phyloP scores from a whole-genome alignment of 2,797 vertebrate genomes.

The Natrix natrix region DNA sequence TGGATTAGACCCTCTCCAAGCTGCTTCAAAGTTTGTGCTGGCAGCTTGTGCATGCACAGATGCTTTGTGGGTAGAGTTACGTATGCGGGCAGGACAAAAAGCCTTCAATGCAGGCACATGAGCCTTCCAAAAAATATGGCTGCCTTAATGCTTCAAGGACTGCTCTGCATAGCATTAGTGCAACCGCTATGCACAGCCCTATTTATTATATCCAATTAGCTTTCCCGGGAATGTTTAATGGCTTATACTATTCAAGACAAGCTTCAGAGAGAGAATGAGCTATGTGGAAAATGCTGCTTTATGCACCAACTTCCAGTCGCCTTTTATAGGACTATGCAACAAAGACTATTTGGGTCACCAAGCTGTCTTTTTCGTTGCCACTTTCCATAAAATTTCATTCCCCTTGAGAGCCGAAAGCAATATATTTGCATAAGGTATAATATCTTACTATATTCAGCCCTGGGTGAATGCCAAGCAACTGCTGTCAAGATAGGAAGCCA shows the following conservation, averaged over 20 bases:
- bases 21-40: background rate
- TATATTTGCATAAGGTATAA: constrained; percentile 26
- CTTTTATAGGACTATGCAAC: background rate
- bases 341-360: background rate
- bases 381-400: background rate
- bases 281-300: background rate
- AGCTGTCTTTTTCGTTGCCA: background rate
- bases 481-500: constrained; percentile 35
- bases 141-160: background rate
- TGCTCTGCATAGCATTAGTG: background rate
- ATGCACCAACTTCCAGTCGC: background rate
- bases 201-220: background rate
- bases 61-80: background rate
- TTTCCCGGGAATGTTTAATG: background rate
- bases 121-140: background rate
- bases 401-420: constrained; percentile 38
- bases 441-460: constrained; percentile 58
- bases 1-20: background rate
- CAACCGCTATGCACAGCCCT: background rate
- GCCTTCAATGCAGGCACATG: background rate
- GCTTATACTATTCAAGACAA: background rate
- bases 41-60: background rate
- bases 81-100: background rate
- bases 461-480: constrained; percentile 50
- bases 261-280: background rate